Evolutionary conservation across 1,140 invertebrate genomes (phyloP), one percentile per base, ranked within the genome.

Genomic region (Metopolophium dirhodum): DNA sequence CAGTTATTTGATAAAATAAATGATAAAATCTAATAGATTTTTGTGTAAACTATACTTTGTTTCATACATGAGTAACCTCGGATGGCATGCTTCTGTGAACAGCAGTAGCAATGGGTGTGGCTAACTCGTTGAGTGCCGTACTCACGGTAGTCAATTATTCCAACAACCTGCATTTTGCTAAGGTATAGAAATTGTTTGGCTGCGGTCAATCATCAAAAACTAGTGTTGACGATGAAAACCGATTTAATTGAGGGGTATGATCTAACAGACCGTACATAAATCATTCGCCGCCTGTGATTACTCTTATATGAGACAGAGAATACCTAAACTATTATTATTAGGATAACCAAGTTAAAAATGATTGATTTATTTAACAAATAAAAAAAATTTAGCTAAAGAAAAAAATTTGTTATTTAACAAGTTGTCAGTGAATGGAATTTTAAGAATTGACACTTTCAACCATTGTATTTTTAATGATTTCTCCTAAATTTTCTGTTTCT

Each of bases 401-500:
- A 68, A 68, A 68, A 4, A n/a, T 68, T 68, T 85, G 3, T 85
- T 41, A 26, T 45, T 85, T 45, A 87, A 87, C 18, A 87, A 37
- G 45, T 49, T 49, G 14, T n/a, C 30, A n/a, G 7, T 20, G n/a
- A 87, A 87, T 49, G n/a, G 2, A 61, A 22, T 90, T 82, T 96
- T 96, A 98, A 95, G 97, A 97, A 94, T 97, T 97, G 93, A 98
- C 98, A 94, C 97, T 98, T 95, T 98, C 98, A 94, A 98, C 98
- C 96, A 98, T 98, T 57, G 98, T 97, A 95, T 98, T 98, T 95
- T 98, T 98, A 94, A 98, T 98, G 94, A 98, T 98, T 96, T 98
- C 98, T 77, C 98, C 98, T 95, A 98, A 98, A 95, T 98, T 98
- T 94, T 98, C 97, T 90, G 91, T 90, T 68, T 96, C 96, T 94